Evolutionary conservation across 2,113 vertebrate species (phyloP), one percentile per base, ranked within the genome.

Genomic region (Ramphastos sulfuratus): DNA sequence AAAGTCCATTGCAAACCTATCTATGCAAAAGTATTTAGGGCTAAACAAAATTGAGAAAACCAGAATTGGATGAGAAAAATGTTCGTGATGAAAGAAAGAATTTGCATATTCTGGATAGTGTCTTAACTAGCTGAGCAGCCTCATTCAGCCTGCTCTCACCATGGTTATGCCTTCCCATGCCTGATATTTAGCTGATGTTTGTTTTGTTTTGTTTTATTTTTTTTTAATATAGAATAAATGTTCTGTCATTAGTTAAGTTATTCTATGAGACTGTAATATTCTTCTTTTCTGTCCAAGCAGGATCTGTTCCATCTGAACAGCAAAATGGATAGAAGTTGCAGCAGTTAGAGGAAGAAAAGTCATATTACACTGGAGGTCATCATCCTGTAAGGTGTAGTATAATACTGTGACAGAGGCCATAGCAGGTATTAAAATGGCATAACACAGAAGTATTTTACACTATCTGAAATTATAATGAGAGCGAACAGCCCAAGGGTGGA

Each of bases 401-500:
- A 54, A 89, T 35, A 82, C 79, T 7, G 2, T 87, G 84, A 77
- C 64, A 86, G 88, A 95, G 67, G 60, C 92, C 55, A 30, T 95
- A 90, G 84, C 54, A 86, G 82, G 86, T 92, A 89, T 84, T 95
- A 91, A 93, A 88, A 54, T 89, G 78, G 66, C 86, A 63, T 89
- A 79, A 89, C 64, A 88, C 69, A 58, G 82, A 89, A 92, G 54
- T 67, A 48, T 37, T 96, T 85, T 90, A 85, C 55, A 44, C 73
- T 92, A 24, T 84, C 81, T 91, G 73, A 87, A 95, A 96, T 80
- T 91, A 54, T 85, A 87, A 94, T 69, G 73, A 92, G 85, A 86
- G 37, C 19, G 37, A 81, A 69, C 42, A 87, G 63, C 23, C 48
- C 27, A 58, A 56, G 37, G 87, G 63, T 73, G 37, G 56, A 37